A percentile compares a stretch with the other conserved stretches of the same genome.
phyloP scores from a whole-genome alignment of 2,113 vertebrate species.

The Chionodraco myersi region DNA sequence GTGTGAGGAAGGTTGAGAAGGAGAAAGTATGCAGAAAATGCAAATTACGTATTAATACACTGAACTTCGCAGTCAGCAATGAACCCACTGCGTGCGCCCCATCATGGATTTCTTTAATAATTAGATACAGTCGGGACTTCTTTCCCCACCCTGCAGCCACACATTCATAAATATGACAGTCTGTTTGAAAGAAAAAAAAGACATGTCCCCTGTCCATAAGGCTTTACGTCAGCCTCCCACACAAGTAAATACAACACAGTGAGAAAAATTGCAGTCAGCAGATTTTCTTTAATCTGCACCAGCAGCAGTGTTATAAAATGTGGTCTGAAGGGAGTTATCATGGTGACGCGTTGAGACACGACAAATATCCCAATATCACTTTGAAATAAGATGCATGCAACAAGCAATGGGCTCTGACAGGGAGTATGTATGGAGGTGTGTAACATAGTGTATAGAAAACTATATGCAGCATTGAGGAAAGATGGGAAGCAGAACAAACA shows the following conservation, averaged over 20 bases:
- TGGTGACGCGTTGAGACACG: conserved; percentile 13
- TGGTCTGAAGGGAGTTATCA: conserved; percentile 33
- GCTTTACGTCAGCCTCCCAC: conserved; percentile 39
- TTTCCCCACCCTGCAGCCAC: conserved; percentile 20
- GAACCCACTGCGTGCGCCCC: conserved; percentile 5
- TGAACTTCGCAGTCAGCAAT: conserved; percentile 17
- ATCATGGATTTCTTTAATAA: conserved; percentile 25
- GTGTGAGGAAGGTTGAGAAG: background rate
- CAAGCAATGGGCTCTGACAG: background rate
- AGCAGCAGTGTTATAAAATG: conserved; percentile 39
- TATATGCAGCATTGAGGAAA: background rate
- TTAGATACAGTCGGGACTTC: conserved; percentile 23
- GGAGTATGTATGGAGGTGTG: background rate
- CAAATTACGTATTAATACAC: background rate
- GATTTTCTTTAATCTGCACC: conserved; percentile 46
- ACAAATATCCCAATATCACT: conserved; percentile 30
- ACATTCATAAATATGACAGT: conserved; percentile 49
- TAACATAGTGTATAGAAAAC: background rate
- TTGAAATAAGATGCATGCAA: conserved; percentile 38
- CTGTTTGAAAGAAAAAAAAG: conserved; percentile 9
- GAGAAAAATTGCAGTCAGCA: conserved; percentile 46
- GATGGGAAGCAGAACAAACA: background rate
- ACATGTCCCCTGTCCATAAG: conserved; percentile 27
- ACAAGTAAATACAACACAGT: conserved; percentile 41
- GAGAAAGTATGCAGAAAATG: conserved; percentile 3